Evolutionary conservation across 2,888 invertebrate species (phyloP), one percentile per base, ranked within the genome.

Genomic region (Fissipunctia ypsillon): DNA sequence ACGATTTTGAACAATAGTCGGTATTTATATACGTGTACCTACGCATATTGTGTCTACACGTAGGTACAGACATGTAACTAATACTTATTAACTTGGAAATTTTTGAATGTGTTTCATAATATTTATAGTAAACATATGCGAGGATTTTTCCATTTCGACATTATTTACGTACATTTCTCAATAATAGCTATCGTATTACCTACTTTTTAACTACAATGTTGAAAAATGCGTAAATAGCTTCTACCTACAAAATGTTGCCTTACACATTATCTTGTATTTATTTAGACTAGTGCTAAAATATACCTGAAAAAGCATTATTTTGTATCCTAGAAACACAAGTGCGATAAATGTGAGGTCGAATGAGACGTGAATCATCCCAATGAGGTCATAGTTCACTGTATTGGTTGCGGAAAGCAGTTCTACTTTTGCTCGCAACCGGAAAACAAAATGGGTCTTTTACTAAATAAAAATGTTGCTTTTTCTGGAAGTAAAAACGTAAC

Each of bases 331-430:
- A 0, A 56, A 66, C 56, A 56, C 50, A 38, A 19, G 35, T n/a
- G 22, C 35, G 43, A 66, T 61, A 56, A 66, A 80, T 74, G 64
- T 25, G 61, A 66, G 61, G 56, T 80, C 19, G 52, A 60, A 28
- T 35, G 52, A 59, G 35, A 80, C 7, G 50, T 73, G 65, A 80
- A 52, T 63, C 38, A 59, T 54, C 31, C 43, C 60, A 56, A 66
- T 66, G 50, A 66, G 77, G 50, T 66, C 75, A 74, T 31, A 66
- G 65, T 50, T 77, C 65, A 61, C 35, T 14, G n/a, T 61, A 25
- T 31, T 61, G 65, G 12, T 73, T 61, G 41, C 22, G 28, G 43
- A 43, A 77, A 77, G 43, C 22, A 66, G 41, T 66, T 35, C 54
- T 65, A 43, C 35, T 73, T 72, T 48, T 38, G 43, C 45, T 66